Conservation (phyloP, 2,888 invertebrate species). For the Plusia festucae region DNA sequence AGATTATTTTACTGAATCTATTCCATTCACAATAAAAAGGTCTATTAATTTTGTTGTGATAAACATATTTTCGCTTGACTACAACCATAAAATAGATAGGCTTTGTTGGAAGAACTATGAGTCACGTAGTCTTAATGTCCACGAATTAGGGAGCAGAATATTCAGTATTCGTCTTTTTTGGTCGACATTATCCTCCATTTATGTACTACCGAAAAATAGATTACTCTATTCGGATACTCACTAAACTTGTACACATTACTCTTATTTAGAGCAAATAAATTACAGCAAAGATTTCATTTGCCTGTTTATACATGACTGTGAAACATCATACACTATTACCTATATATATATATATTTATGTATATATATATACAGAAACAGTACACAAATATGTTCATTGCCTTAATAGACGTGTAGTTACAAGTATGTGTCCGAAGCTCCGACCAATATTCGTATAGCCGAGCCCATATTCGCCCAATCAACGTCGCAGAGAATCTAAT, state of each 20-base stretch:
- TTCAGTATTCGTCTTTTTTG: not conserved
- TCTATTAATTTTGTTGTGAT: constrained; percentile 1
- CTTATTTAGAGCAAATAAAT: not conserved
- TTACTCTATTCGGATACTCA: no score
- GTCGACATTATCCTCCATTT: not conserved
- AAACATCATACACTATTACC: no score
- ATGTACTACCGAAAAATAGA: not conserved
- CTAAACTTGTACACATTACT: not conserved
- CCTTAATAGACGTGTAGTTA: not conserved
- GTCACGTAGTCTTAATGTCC: constrained; percentile 1
- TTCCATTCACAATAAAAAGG: not conserved
- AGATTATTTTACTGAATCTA: not conserved
- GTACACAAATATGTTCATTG: constrained; percentile 5
- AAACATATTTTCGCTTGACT: not conserved
- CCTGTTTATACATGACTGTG: no score
- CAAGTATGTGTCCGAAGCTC: not conserved
- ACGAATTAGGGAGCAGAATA: not conserved
- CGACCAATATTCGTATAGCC: not conserved
- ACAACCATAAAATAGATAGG: constrained; percentile 2
- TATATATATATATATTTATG: no score
- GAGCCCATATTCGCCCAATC: not conserved
- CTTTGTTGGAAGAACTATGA: not conserved
- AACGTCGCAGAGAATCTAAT: not conserved
- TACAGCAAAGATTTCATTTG: not conserved
- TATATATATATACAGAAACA: not conserved